Base-by-base conservation (phyloP, 2,888 invertebrate species). In the Xanthorhoe spadicearia region DNA sequence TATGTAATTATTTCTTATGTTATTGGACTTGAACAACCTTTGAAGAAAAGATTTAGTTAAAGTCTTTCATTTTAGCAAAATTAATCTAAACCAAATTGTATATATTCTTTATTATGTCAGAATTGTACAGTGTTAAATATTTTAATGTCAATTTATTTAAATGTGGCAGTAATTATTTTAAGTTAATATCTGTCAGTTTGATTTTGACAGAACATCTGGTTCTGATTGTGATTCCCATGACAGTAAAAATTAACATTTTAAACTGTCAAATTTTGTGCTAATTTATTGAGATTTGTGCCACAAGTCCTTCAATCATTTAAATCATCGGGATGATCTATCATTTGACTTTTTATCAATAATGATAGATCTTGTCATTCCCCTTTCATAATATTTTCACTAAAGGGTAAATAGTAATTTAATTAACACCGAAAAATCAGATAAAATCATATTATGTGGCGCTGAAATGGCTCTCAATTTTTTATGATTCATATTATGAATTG, bases 281-380 rank as follows among this genome's bases (percentile, higher is more conserved):
- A 18, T 35, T 28, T 50, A 17, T 9, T 18, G 17, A 54, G 43
- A 28, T 66, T 49, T 13, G 48, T 48, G 17, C 59, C 59, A 59
- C 66, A 66, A 62, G 62, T 66, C 66, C 46, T 49, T 59, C 17
- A 59, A 56, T 49, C 52, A 58, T 50, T 23, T 7, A 17, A 51
- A 53, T 55, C 10, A 46, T 46, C 2, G 15, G 48, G 17, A 13
- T 17, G 18, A 32, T 32, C 51, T 63, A 48, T 59, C 15, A 49
- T 52, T 65, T 51, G 61, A 63, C 61, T 55, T 59, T 58, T 10
- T 48, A 50, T 57, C 67, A 46, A 60, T 56, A 56, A 62, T 67
- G 19, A 48, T 17, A 54, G 55, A 55, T 60, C 17, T 57, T 9
- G 15, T 18, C 9, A 54, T 54, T 32, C 38, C 35, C 18, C n/a